Conservation (phyloP, 2,888 invertebrate genomes). For the Drosophila cognata region DNA sequence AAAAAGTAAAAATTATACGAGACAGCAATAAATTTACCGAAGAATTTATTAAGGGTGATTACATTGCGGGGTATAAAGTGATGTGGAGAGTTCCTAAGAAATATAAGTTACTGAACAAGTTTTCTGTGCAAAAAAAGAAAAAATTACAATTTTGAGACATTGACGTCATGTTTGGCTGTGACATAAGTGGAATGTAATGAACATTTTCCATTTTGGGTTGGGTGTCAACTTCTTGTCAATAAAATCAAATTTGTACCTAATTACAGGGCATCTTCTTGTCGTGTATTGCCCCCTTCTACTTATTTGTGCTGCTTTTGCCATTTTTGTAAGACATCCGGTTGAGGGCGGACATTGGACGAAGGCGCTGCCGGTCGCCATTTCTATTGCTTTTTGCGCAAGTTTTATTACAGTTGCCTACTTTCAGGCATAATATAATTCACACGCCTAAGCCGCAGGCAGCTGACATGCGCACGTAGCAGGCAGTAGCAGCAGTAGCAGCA, state of each 20-base stretch:
- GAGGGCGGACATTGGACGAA: constrained; percentile 20
- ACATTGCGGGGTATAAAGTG: not conserved
- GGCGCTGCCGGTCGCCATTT: constrained; percentile 26
- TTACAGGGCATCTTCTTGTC: not conserved
- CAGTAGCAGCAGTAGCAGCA: constrained; percentile 4
- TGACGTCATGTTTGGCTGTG: not conserved
- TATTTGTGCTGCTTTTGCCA: constrained; percentile 23
- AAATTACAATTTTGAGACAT: accelerated
- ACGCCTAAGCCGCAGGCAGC: constrained; percentile 76
- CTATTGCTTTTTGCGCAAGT: constrained; percentile 64
- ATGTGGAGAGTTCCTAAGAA: too few relatives aligned
- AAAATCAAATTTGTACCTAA: not conserved
- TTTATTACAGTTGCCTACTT: constrained; percentile 77
- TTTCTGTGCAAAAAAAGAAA: not conserved
- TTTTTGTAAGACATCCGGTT: constrained; percentile 50
- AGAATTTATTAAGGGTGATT: not conserved
- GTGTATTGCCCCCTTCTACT: not conserved
- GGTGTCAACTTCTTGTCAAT: not conserved
- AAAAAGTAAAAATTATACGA: not conserved
- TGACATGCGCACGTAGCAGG: constrained; percentile 74
- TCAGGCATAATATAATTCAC: constrained; percentile 77
- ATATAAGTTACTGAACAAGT: not conserved
- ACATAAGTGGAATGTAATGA: not conserved
- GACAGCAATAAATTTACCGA: not conserved
- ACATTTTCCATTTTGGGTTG: not conserved